Percentiles rank a stretch among this genome's conserved stretches.
These are phyloP conservation scores for Drosophila gunungcola DNA, from an alignment of 1,140 invertebrate species.

Conservation along the genomic window DNA sequence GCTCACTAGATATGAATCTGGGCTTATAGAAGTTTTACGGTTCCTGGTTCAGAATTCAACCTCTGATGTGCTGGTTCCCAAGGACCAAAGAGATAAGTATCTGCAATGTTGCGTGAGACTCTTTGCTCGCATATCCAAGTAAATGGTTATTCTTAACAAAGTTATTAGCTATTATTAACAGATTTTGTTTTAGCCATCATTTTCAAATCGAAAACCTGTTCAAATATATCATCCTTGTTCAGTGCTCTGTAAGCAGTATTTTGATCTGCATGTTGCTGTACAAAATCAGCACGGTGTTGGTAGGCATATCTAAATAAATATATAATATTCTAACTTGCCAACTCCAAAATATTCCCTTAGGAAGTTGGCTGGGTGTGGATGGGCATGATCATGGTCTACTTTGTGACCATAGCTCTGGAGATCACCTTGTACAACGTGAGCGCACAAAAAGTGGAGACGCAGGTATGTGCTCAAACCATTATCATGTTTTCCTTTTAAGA, in stretches of 20 bases:
- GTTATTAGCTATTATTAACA: neutral
- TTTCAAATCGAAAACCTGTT: conserved; percentile 58
- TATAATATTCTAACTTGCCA: too few species aligned
- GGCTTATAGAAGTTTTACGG: conserved; percentile 51
- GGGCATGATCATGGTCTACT: conserved; percentile 72
- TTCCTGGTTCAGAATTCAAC: conserved; percentile 61
- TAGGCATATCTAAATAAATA: neutral
- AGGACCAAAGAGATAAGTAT: conserved; percentile 36
- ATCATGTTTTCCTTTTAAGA: neutral
- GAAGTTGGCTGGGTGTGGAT: conserved; percentile 62
- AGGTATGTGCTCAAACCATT: conserved; percentile 26
- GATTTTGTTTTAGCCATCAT: conserved; percentile 49
- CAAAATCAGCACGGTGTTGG: conserved; percentile 68
- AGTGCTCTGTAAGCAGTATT: conserved; percentile 65
- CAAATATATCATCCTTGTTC: conserved; percentile 69
- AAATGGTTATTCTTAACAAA: neutral
- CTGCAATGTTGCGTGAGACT: conserved; percentile 61
- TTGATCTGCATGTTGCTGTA: conserved; percentile 75
- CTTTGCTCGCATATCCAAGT: conserved; percentile 61
- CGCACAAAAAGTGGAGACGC: conserved; percentile 63
- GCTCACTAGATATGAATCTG: conserved; percentile 61
- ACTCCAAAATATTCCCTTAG: conserved; percentile 5
- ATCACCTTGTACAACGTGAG: conserved; percentile 68
- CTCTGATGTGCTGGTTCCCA: conserved; percentile 37
- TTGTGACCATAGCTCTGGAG: conserved; percentile 64